A percentile compares a stretch with the other conserved stretches of the same genome.
These are phyloP conservation scores for Armadillidium nasatum DNA, from an alignment of 1,140 invertebrate genomes.

Conservation along the genomic window DNA sequence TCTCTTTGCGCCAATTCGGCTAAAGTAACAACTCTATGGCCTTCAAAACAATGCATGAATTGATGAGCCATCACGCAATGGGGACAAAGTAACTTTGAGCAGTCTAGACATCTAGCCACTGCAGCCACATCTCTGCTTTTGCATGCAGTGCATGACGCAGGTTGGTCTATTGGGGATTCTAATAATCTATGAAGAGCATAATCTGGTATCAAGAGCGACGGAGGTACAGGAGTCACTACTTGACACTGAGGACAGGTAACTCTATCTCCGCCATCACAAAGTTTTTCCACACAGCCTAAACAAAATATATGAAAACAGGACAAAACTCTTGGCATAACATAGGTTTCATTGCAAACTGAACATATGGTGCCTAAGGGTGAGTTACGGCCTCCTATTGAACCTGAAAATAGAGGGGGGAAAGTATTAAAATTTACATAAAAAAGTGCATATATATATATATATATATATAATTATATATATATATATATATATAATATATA, in stretches of 20 bases:
- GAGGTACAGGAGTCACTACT: constrained; percentile 33
- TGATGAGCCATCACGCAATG: constrained; percentile 96
- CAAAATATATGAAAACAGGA: constrained; percentile 91
- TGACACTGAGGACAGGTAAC: constrained; percentile 62
- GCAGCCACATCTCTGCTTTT: constrained; percentile 55
- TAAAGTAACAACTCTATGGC: constrained; percentile 79
- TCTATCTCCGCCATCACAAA: constrained; percentile 66
- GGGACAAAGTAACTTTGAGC: constrained; percentile 87
- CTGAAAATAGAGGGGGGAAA: constrained; percentile 23
- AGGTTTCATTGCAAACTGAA: constrained; percentile 40
- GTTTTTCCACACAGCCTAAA: constrained; percentile 75
- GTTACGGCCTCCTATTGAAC: constrained; percentile 37
- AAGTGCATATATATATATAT: too few relatives aligned
- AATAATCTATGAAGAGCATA: constrained; percentile 40
- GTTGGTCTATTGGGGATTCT: constrained; percentile 43
- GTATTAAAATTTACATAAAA: not conserved
- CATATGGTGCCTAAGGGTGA: constrained; percentile 37
- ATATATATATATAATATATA: too few relatives aligned
- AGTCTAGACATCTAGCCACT: constrained; percentile 76
- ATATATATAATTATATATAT: too few relatives aligned
- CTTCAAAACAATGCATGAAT: constrained; percentile 97
- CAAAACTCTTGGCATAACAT: constrained; percentile 65
- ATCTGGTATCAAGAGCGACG: constrained; percentile 35
- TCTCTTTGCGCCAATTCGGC: constrained; percentile 74
- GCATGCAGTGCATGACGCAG: constrained; percentile 53